A percentile compares a stretch with the other conserved stretches of the same genome.
phyloP scores from a whole-genome alignment of 2,888 invertebrate species.

The Drosophila colorata region DNA sequence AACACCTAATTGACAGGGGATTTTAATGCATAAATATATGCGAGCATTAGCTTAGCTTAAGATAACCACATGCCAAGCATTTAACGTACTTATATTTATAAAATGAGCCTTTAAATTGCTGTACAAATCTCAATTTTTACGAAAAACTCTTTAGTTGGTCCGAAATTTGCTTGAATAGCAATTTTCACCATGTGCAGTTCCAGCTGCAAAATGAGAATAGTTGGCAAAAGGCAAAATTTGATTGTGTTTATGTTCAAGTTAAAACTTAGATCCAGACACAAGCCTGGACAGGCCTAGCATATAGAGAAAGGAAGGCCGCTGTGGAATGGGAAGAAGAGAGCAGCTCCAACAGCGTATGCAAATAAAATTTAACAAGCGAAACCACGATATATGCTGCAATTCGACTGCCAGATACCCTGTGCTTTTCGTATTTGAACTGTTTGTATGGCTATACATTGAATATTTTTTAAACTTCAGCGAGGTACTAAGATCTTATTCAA shows the following conservation, averaged over 20 bases:
- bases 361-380: constrained; percentile 33
- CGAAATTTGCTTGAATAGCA: constrained; percentile 19
- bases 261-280: constrained; percentile 11
- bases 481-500: not conserved
- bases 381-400: not conserved
- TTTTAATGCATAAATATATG: not conserved
- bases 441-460: not conserved
- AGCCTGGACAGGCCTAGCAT: constrained; percentile 2
- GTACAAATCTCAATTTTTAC: constrained; percentile 4
- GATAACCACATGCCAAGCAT: constrained; percentile 1
- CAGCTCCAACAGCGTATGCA: constrained; percentile 16
- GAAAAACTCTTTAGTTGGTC: constrained; percentile 1
- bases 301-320: not conserved
- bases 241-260: constrained; percentile 41
- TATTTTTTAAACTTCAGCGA: no score
- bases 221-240: constrained; percentile 37
- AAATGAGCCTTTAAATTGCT: constrained; percentile 11
- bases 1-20: constrained; percentile 56
- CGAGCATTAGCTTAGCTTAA: not conserved
- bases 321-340: not conserved
- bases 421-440: not conserved
- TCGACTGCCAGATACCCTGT: constrained; percentile 19
- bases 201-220: constrained; percentile 24
- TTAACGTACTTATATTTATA: not conserved
- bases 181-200: constrained; percentile 7